Base-by-base conservation (phyloP, 1,140 invertebrate genomes). In the Stenopsyche tienmushanensis region DNA sequence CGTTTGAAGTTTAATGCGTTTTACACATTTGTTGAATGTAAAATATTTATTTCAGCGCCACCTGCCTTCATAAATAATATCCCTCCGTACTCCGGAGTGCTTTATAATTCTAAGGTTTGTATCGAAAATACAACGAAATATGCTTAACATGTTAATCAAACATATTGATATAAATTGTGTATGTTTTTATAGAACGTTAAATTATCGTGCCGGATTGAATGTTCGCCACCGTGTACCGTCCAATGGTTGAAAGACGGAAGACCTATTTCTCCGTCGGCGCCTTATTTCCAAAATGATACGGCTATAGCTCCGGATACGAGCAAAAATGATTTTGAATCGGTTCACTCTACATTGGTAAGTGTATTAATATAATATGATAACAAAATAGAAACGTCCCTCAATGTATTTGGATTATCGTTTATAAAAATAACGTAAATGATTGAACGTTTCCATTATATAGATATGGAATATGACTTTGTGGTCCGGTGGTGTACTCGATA, bases 151-250 rank as follows among this genome's bases (percentile, higher is more conserved):
- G n/a, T 9, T 41, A 8, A 41, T n/a, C n/a, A 9, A 41, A 9
- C 8, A 41, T 41, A 41, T 41, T 41, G 34, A 41, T 41, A 9
- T 41, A 41, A 41, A 41, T 41, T n/a, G 34, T n/a, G n/a, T n/a
- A n/a, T n/a, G 25, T 70, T 75, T 20, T 77, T 76, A 1, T 72
- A 80, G 72, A 87, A 90, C 72, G 88, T 94, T 42, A 91, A 85
- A 54, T 83, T 95, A 8, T 89, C 89, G 3, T 96, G 93, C 75
- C 86, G 90, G 69, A 90, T 96, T 18, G 93, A 96, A 74, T 96
- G 93, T 75, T 90, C 87, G 3, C 93, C 93, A 0, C 80, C 90
- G 9, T 96, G 93, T 75, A 84, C 86, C 26, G 88, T 96, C 44
- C 82, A 86, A 10, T 96, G 94, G 94, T 82, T 87, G 49, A 93